phyloP scores from a whole-genome alignment of 2,113 vertebrate genomes.

The Alosa alosa region DNA sequence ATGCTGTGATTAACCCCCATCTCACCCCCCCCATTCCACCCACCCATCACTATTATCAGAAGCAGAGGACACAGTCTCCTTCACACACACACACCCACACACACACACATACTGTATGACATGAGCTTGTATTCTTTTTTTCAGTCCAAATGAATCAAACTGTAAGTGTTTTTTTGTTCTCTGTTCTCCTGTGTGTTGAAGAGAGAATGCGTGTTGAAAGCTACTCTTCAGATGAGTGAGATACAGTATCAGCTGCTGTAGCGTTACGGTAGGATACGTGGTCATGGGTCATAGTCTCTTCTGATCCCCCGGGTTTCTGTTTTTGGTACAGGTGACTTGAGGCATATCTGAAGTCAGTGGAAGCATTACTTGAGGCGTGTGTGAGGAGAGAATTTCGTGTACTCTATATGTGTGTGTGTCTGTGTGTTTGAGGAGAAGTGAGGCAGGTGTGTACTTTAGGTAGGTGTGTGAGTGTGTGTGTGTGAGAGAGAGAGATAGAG shows the following conservation, averaged over 20 bases:
- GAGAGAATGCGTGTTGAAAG: neutral
- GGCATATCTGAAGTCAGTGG: neutral
- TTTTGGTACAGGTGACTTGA: neutral
- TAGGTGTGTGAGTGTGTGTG: constrained; percentile 40
- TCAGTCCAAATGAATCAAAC: neutral
- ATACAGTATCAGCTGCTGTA: neutral
- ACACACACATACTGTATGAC: neutral
- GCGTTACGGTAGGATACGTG: no score
- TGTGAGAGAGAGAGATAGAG: constrained; percentile 43
- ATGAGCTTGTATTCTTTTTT: neutral
- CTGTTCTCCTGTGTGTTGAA: neutral
- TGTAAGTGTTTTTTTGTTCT: neutral
- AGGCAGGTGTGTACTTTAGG: neutral
- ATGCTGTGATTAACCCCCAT: neutral
- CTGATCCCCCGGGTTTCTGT: neutral
- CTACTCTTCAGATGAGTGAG: neutral
- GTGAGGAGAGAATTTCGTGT: neutral
- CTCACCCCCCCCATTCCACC: neutral
- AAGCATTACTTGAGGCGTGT: neutral
- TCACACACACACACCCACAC: neutral
- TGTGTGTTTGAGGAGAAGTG: neutral
- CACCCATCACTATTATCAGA: neutral
- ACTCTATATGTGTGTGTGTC: constrained; percentile 1
- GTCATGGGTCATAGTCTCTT: no score
- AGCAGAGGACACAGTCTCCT: neutral